Base-by-base conservation (phyloP, 2,888 invertebrate genomes). In the Eueremaeus valkanovi region DNA sequence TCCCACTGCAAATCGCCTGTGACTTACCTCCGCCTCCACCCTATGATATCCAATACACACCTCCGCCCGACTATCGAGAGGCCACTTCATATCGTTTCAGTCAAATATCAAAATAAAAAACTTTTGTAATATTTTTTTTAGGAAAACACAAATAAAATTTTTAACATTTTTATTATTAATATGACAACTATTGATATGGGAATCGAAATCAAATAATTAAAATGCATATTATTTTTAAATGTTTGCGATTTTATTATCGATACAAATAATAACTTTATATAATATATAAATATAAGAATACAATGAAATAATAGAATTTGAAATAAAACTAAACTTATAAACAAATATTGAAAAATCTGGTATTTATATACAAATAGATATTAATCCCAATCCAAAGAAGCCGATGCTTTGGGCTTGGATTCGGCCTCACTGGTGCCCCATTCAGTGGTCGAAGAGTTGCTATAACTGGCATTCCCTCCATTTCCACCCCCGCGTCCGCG, bases 51-150 rank as follows among this genome's bases (percentile, higher is more conserved):
- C 16, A 21, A 42, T 36, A 63, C 11, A 68, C 45, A 27, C 45
- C 70, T 42, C 70, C 70, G 1, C 70, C 70, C 27, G 45, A 70
- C 24, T 70, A 70, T 45, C 21, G 27, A 3, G 66, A 66, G 24
- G 66, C 16, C 45, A 45, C 11, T 49, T 49, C 49, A 42, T 13
- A 42, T 13, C 9, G 42, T 13, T 11, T 49, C 49, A 49, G 49
- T 18, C 49, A 49, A 49, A 16, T 11, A 11, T 36, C 11, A 36
- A 5, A 36, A 36, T 8, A 36, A 5, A 36, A 36, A 36, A 11
- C 6, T 36, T 36, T 36, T 8, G 36, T 36, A 11, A 36, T 8
- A 36, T 36, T 36, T 36, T 11, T 8, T 36, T 36, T n/a, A n/a
- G n/a, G n/a, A n/a, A n/a, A n/a, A n/a, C n/a, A n/a, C n/a, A n/a